Evolutionary conservation across 1,140 invertebrate species (phyloP), one percentile per base, ranked within the genome.

Genomic region (Drosophila yakuba): DNA sequence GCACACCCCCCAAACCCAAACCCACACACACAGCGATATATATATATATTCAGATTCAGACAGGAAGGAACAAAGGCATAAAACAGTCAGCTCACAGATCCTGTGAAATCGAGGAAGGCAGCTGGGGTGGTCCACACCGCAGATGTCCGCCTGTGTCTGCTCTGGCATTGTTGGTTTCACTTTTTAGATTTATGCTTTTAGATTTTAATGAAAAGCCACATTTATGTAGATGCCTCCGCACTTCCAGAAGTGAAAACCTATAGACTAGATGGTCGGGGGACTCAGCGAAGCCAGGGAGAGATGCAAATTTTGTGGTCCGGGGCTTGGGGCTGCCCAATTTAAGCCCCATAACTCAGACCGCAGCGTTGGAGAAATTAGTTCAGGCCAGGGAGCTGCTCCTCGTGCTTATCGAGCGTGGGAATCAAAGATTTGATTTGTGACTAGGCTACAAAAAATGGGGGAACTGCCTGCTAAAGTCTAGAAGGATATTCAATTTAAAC

Each of bases 191-290:
- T 88, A 86, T 86, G 82, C 66, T 83, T 82, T 79, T 79, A 73
- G 83, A 88, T 88, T 86, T 86, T 86, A 83, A 86, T 86, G 76
- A 86, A 86, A 86, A 73, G 80, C 79, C 83, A 76, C 82, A 84
- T 76, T 84, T 84, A 62, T 58, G 51, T 64, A 35, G 59, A 74
- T 52, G 56, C 23, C 36, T 56, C 35, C 52, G n/a, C 44, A 32
- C 39, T 44, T 25, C 76, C 51, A 61, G 45, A n/a, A 50, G 48
- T 43, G n/a, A 45, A 45, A 52, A 47, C 38, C 47, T 45, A 67
- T 48, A 51, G 72, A 57, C 39, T 17, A 17, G 23, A 52, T 50
- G 28, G 8, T 4, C 11, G 10, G 41, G 4, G 17, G 23, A 7
- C 7, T 10, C 45, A 14, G 11, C 11, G n/a, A 7, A 35, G 54